Percentiles rank a stretch among this genome's conserved stretches.
Evolutionary conservation across 92 coral and sea anemone species (phyloP).

Genomic region (Diadumene lineata): DNA sequence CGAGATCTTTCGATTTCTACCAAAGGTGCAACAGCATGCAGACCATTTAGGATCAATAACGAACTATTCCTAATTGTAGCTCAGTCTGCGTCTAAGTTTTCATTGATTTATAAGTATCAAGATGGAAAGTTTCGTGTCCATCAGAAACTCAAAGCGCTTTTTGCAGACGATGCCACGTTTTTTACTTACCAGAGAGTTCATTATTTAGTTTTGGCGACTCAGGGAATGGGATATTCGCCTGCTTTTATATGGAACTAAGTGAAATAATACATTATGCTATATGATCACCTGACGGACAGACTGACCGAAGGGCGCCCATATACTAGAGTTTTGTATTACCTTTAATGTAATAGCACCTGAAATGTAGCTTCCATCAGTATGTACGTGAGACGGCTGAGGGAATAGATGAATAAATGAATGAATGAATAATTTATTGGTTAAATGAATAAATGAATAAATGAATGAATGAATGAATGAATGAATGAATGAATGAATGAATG

Average conservation of each 20-base stretch:
- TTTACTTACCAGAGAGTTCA: slow-evolving; percentile 34
- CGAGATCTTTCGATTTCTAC: not conserved
- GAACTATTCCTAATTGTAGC: slow-evolving; percentile 29
- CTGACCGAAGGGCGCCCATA: too few species aligned
- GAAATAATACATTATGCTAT: not conserved
- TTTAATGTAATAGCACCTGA: too few species aligned
- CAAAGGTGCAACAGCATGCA: slow-evolving; percentile 28
- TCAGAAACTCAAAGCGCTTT: slow-evolving; percentile 22
- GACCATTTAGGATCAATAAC: slow-evolving; percentile 31
- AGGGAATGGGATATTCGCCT: slow-evolving; percentile 11
- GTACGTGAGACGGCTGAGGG: too few species aligned
- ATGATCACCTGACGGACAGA: not conserved
- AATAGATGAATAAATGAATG: not conserved
- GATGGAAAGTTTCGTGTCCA: slow-evolving; percentile 12
- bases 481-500: not conserved
- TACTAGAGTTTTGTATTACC: not conserved
- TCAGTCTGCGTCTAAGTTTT: slow-evolving; percentile 24
- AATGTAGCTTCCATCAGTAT: too few species aligned
- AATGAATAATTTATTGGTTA: slow-evolving; percentile 27
- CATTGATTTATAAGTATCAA: slow-evolving; percentile 19
- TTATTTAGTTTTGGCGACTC: slow-evolving; percentile 35
- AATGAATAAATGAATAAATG: not conserved
- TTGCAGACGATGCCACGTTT: slow-evolving; percentile 33
- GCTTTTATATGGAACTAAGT: slow-evolving; percentile 43
- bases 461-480: not conserved